Conservation (phyloP, 2,113 vertebrate genomes). For the Baryphthengus martii region DNA sequence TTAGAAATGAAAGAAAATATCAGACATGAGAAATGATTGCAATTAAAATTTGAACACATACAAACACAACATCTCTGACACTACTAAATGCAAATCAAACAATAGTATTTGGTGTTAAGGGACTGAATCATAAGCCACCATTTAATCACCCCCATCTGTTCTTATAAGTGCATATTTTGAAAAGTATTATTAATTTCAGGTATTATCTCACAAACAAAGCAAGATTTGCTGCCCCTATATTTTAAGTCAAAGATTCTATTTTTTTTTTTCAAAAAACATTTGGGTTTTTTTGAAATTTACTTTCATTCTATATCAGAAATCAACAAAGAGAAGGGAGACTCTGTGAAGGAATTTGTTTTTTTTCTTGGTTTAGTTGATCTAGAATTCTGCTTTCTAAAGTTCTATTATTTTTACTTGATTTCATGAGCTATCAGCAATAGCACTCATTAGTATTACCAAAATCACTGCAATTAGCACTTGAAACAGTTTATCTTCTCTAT, state of each 20-base stretch:
- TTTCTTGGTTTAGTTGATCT: neutral
- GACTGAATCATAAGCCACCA: neutral
- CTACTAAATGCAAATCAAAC: constrained; percentile 21
- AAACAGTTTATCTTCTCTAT: neutral
- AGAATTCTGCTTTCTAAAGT: neutral
- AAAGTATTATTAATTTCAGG: neutral
- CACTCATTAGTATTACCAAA: neutral
- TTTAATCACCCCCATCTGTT: constrained; percentile 17
- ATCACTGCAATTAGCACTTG: neutral
- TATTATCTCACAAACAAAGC: neutral
- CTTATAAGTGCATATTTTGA: neutral
- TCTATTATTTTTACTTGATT: neutral
- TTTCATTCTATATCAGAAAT: neutral
- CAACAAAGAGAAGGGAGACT: accelerated
- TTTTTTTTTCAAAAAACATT: neutral
- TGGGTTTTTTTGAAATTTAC: neutral
- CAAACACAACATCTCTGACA: neutral
- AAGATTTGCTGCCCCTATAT: neutral
- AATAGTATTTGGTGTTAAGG: neutral
- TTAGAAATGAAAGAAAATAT: constrained; percentile 58
- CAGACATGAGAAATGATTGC: constrained; percentile 26
- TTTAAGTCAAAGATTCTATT: neutral
- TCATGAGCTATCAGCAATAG: neutral
- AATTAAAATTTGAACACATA: constrained; percentile 48
- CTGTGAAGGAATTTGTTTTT: too few relatives aligned